phyloP scores from a whole-genome alignment of 1,140 invertebrate species.

The Pomacea maculata region DNA sequence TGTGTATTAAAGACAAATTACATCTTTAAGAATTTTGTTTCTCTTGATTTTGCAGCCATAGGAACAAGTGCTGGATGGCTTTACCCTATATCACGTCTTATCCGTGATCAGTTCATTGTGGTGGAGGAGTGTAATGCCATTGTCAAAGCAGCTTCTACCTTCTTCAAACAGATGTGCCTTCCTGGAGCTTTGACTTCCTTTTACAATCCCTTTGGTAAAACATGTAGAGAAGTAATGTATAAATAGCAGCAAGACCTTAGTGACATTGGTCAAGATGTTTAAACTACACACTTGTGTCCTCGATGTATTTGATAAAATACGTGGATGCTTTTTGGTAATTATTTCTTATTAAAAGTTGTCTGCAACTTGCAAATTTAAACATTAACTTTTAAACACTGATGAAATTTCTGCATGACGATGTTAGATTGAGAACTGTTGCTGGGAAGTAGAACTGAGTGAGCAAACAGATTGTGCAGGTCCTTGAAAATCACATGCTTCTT shows the following conservation, averaged over 20 bases:
- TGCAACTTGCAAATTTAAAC: no score
- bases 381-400: no score
- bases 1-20: neutral
- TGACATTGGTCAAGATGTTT: no score
- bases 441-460: neutral
- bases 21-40: neutral
- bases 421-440: neutral
- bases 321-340: no score
- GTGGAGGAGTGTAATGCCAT: constrained; percentile 86
- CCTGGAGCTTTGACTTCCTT: constrained; percentile 90
- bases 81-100: constrained; percentile 85
- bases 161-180: constrained; percentile 91
- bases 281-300: no score
- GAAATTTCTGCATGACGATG: no score
- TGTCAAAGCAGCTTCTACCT: constrained; percentile 89
- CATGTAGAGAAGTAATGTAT: no score
- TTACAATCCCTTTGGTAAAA: constrained; percentile 90
- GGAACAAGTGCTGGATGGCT: constrained; percentile 93
- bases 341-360: no score
- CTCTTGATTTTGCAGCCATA: constrained; percentile 79
- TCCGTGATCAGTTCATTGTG: constrained; percentile 79
- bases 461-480: neutral
- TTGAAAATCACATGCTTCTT: neutral
- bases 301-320: no score
- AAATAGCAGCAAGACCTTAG: no score